phyloP scores from a whole-genome alignment of 2,797 vertebrate genomes.

The Moxostoma hubbsi region DNA sequence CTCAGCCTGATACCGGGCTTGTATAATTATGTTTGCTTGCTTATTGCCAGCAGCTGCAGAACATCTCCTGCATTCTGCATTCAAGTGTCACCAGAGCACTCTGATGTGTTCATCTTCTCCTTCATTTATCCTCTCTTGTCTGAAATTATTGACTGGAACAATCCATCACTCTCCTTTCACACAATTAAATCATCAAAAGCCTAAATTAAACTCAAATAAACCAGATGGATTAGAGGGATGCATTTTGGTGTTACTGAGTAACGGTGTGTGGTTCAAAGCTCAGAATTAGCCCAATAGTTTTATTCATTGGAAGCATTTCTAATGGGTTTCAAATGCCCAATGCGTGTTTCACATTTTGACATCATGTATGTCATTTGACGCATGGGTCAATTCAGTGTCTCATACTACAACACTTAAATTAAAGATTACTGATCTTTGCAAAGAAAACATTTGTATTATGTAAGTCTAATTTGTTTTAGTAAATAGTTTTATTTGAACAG shows the following conservation, averaged over 20 bases:
- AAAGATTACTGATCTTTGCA: no score
- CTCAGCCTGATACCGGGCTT: slow-evolving; percentile 37
- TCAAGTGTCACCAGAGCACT: slow-evolving; percentile 35
- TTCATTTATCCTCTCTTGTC: slow-evolving; percentile 15
- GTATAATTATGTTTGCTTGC: slow-evolving; percentile 59
- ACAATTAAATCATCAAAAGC: slow-evolving; percentile 20
- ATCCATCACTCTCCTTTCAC: slow-evolving; percentile 31
- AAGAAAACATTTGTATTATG: neutral
- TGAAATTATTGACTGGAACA: slow-evolving; percentile 35
- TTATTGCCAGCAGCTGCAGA: slow-evolving; percentile 58
- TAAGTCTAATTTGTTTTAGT: neutral
- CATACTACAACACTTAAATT: neutral
- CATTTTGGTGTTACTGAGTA: neutral
- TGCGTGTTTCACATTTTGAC: neutral
- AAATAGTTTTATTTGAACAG: neutral
- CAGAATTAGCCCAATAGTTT: neutral
- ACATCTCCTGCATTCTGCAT: slow-evolving; percentile 43
- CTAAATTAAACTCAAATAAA: slow-evolving; percentile 30
- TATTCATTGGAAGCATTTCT: slow-evolving; percentile 9
- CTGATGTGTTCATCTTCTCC: slow-evolving; percentile 12
- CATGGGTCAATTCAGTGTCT: neutral
- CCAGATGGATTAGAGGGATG: slow-evolving; percentile 22
- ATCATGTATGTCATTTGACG: neutral
- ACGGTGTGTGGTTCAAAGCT: slow-evolving; percentile 9
- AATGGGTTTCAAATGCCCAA: neutral